Evolutionary conservation across 2,797 vertebrate species (phyloP).

Genomic region (Peromyscus melanophrys): DNA sequence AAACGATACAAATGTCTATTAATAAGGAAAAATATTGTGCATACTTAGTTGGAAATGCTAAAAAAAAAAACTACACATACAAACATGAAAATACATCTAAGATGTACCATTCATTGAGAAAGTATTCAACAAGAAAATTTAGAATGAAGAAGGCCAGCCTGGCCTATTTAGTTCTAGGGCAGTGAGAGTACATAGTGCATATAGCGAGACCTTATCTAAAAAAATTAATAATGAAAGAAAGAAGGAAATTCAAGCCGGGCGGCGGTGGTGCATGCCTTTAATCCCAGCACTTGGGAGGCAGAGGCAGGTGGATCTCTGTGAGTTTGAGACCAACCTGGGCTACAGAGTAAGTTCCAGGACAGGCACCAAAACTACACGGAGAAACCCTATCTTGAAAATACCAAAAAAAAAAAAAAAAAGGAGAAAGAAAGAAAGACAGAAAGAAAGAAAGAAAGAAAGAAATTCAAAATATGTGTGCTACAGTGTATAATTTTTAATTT

Average conservation of each 20-base stretch:
- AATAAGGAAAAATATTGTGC: not conserved
- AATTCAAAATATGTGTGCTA: not conserved
- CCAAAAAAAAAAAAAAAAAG: no score
- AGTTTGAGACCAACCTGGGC: no score
- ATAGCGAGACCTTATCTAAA: not conserved
- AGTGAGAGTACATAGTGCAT: not conserved
- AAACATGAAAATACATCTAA: constrained; percentile 14
- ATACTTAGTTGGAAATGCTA: not conserved
- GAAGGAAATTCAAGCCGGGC: not conserved
- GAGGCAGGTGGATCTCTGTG: no score
- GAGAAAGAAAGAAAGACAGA: not conserved
- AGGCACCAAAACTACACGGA: no score
- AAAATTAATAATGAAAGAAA: not conserved
- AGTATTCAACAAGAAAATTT: not conserved
- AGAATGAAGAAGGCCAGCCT: not conserved
- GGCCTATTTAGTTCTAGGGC: not conserved
- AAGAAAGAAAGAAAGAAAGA: not conserved
- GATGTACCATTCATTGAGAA: not conserved
- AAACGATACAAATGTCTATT: constrained; percentile 40
- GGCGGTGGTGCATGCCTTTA: no score
- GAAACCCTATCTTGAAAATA: no score
- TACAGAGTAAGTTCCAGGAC: no score
- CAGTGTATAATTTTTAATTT: not conserved
- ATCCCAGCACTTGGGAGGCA: no score
- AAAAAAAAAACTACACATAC: not conserved